Conservation (phyloP, 2,797 vertebrate genomes). For the Taenioides sp. region DNA sequence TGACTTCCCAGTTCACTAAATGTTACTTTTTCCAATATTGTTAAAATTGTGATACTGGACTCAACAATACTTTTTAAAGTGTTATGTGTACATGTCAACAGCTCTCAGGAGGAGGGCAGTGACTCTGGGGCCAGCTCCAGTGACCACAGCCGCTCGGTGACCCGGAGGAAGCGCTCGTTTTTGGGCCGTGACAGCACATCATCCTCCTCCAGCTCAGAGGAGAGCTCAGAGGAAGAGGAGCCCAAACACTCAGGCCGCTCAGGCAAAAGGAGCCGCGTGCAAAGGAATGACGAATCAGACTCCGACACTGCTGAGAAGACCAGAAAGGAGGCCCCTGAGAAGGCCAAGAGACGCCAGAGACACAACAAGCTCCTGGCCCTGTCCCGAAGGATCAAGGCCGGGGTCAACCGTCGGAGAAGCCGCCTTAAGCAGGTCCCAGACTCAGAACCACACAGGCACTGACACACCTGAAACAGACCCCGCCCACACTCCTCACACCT, state of each 20-base stretch:
- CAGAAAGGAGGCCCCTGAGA: slow-evolving; percentile 60
- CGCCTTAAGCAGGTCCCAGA: slow-evolving; percentile 53
- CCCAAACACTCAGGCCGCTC: slow-evolving; percentile 53
- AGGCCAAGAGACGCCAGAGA: slow-evolving; percentile 67
- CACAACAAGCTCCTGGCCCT: slow-evolving; percentile 73
- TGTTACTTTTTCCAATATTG: too few species aligned
- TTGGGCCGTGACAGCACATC: slow-evolving; percentile 64
- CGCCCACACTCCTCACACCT: too few species aligned
- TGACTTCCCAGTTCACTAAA: too few species aligned
- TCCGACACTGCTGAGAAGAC: slow-evolving; percentile 61
- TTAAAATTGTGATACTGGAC: too few species aligned
- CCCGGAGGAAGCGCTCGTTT: slow-evolving; percentile 70
- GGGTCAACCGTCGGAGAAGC: slow-evolving; percentile 57
- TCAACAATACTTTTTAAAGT: too few species aligned
- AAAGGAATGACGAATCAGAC: slow-evolving; percentile 69
- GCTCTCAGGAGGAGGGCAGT: slow-evolving; percentile 58
- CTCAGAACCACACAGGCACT: background rate
- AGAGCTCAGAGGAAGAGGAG: slow-evolving; percentile 23
- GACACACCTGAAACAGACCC: background rate
- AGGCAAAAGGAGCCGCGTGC: slow-evolving; percentile 61
- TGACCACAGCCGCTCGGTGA: slow-evolving; percentile 68
- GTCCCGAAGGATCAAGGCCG: slow-evolving; percentile 72
- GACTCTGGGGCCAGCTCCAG: slow-evolving; percentile 63
- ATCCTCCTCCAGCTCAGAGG: slow-evolving; percentile 52
- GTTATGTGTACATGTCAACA: slow-evolving; percentile 33